Base-by-base conservation (phyloP, 2,888 invertebrate genomes). In the Allolobophora icterica region DNA sequence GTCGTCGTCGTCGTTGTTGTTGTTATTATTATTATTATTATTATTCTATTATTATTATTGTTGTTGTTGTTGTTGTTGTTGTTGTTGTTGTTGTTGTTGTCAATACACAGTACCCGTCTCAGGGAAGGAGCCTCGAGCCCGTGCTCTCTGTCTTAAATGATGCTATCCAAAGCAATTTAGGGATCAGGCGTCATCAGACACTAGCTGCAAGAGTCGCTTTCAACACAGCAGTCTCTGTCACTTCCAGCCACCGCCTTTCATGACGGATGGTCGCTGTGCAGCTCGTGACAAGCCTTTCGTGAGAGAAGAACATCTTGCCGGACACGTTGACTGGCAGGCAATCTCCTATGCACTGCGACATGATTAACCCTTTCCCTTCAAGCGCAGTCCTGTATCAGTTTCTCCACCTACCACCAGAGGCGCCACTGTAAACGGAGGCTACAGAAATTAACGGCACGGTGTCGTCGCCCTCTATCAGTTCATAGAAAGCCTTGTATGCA, bases 341-440 rank as follows among this genome's bases (percentile, higher is more conserved):
- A n/a, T 71, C 71, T 30, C 71, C 71, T 71, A 30, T 71, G n/a
- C n/a, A 11, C 30, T 11, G 30, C 30, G 6, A 71, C 71, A 4
- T 2, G 71, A 0, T 71, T 71, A 71, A 71, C 71, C 71, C 71
- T 71, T 71, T 71, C n/a, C 30, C 71, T 71, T 71, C 71, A 71
- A 71, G 71, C 30, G 21, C 52, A 71, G 8, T 5, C 11, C 8
- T 71, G 6, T 71, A n/a, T 71, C 71, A 30, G n/a, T 13, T n/a
- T 71, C 71, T 71, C n/a, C n/a, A 71, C n/a, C 71, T n/a, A 71
- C 71, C 71, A 11, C 71, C 71, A 71, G n/a, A 71, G 71, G 71
- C 71, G 71, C 71, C 71, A 71, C 71, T 71, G 71, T n/a, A 71
- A 52, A 71, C 71, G n/a, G 30, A n/a, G n/a, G 17, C 71, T 30